A percentile compares a stretch with the other conserved stretches of the same genome.
phyloP scores from a whole-genome alignment of 2,888 invertebrate genomes.

The Idaea straminata region DNA sequence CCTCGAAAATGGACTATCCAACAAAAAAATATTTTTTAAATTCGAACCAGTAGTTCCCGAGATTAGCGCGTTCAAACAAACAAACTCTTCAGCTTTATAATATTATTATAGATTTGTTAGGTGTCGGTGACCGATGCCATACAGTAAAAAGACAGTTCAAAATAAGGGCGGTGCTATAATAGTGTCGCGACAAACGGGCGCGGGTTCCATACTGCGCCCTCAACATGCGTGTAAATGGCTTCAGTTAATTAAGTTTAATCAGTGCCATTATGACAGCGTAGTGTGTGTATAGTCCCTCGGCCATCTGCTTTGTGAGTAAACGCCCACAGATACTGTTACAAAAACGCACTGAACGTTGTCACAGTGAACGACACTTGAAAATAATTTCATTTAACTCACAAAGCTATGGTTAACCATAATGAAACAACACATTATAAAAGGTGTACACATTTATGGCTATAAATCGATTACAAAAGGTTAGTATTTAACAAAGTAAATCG shows the following conservation, averaged over 20 bases:
- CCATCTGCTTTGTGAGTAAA: constrained; percentile 61
- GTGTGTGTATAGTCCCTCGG: constrained; percentile 44
- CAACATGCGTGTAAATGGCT: constrained; percentile 70
- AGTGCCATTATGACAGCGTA: constrained; percentile 59
- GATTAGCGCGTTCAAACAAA: too few species aligned
- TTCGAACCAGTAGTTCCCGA: too few species aligned
- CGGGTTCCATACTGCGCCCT: constrained; percentile 36
- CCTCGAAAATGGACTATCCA: too few species aligned
- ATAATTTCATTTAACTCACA: background rate
- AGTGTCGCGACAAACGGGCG: constrained; percentile 36
- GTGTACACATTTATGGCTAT: background rate
- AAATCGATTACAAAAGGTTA: background rate
- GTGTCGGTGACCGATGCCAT: constrained; percentile 58
- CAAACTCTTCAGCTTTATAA: too few species aligned
- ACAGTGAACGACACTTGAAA: constrained; percentile 11
- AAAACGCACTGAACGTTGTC: constrained; percentile 31
- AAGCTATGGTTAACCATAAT: background rate
- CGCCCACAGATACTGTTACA: constrained; percentile 74
- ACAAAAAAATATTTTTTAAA: too few species aligned
- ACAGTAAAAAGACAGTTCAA: constrained; percentile 24
- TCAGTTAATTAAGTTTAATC: constrained; percentile 81
- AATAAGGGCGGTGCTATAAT: constrained; percentile 25
- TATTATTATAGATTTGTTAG: constrained; percentile 6
- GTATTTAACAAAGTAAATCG: background rate
- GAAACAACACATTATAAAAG: background rate